Evolutionary conservation across 2,888 invertebrate species (phyloP).

Genomic region (Coenonympha glycerion): DNA sequence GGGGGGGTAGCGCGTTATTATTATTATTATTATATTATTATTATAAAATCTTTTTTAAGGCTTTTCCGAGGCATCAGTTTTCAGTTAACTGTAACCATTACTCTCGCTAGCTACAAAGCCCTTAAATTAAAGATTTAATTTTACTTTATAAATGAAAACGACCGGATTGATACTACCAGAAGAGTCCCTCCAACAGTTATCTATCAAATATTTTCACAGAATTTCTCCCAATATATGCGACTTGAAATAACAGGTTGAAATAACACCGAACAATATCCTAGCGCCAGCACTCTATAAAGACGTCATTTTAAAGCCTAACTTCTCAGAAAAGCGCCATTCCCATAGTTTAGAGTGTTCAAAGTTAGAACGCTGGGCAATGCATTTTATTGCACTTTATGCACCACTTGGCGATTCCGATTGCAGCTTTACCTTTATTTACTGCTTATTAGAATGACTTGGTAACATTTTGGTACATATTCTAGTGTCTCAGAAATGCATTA

Average conservation of each 20-base stretch:
- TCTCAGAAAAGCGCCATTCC: conserved; percentile 11
- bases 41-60: too few species aligned
- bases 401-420: conserved; percentile 18
- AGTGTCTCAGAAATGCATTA: neutral
- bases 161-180: too few species aligned
- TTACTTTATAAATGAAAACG: too few species aligned
- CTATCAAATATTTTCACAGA: too few species aligned
- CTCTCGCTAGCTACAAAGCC: too few species aligned
- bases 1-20: too few species aligned
- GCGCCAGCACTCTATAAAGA: conserved; percentile 25
- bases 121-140: too few species aligned
- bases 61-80: too few species aligned
- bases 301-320: conserved; percentile 15
- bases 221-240: too few species aligned
- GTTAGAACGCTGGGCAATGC: conserved; percentile 8
- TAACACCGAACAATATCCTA: conserved; percentile 7
- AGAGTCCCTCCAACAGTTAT: too few species aligned
- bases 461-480: conserved; percentile 8
- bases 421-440: conserved; percentile 17
- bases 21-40: too few species aligned
- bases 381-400: conserved; percentile 26
- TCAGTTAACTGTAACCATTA: too few species aligned
- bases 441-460: conserved; percentile 9
- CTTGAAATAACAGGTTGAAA: neutral
- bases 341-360: conserved; percentile 8